phyloP scores from a whole-genome alignment of 2,888 invertebrate genomes.

The Synanthedon andrenaeformis region DNA sequence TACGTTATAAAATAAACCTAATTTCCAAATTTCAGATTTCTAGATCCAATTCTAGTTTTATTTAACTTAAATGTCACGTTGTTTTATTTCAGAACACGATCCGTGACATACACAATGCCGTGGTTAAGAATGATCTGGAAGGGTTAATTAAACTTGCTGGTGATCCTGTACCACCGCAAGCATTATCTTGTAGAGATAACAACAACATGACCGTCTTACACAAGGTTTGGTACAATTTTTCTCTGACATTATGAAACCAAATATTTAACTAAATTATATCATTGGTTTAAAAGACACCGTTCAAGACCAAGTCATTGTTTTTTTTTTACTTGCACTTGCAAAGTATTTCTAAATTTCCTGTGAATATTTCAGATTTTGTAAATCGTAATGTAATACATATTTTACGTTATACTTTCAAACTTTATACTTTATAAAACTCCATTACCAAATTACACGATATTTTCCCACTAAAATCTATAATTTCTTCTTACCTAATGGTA shows the following conservation, averaged over 20 bases:
- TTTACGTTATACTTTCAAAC: too few relatives aligned
- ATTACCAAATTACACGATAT: too few relatives aligned
- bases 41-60: too few relatives aligned
- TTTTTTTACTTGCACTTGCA: neutral
- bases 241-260: neutral
- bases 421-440: too few relatives aligned
- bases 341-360: neutral
- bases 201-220: slow-evolving; percentile 89
- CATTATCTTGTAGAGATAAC: slow-evolving; percentile 80
- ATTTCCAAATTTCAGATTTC: too few relatives aligned
- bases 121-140: slow-evolving; percentile 81
- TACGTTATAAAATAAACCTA: too few relatives aligned
- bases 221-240: slow-evolving; percentile 68
- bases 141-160: slow-evolving; percentile 74
- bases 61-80: too few relatives aligned
- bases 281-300: neutral
- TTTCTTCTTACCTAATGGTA: too few relatives aligned
- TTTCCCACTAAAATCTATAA: too few relatives aligned
- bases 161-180: slow-evolving; percentile 77
- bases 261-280: neutral
- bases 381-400: too few relatives aligned
- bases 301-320: neutral
- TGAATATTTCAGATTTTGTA: too few relatives aligned
- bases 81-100: slow-evolving; percentile 76
- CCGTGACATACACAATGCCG: slow-evolving; percentile 83